phyloP scores from a whole-genome alignment of 2,113 vertebrate genomes.

The Paratilapia polleni region DNA sequence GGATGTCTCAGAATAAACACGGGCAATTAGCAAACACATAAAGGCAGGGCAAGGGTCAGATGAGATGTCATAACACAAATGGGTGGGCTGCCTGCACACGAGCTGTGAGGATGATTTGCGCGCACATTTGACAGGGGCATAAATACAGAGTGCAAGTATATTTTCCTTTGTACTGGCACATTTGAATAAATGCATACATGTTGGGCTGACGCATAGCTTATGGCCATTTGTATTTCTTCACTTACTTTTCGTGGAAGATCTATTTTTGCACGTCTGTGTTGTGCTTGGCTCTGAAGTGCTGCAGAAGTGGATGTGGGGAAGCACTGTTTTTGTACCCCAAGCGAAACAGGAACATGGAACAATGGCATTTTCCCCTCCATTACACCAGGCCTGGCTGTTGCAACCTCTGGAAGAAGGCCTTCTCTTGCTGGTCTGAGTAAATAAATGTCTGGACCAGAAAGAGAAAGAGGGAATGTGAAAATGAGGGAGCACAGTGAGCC shows the following conservation, averaged over 20 bases:
- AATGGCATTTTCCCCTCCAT: slow-evolving; percentile 75
- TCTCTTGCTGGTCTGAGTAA: slow-evolving; percentile 36
- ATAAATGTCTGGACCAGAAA: slow-evolving; percentile 49
- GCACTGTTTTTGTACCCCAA: slow-evolving; percentile 55
- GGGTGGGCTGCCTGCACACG: slow-evolving; percentile 42
- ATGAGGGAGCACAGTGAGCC: slow-evolving; percentile 25
- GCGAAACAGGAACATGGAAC: slow-evolving; percentile 74
- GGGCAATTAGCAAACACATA: slow-evolving; percentile 63
- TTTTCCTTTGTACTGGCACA: slow-evolving; percentile 34
- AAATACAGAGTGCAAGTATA: slow-evolving; percentile 29
- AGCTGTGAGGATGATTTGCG: slow-evolving; percentile 48
- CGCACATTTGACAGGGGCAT: slow-evolving; percentile 28
- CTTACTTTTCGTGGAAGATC: slow-evolving; percentile 52
- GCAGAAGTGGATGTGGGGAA: slow-evolving; percentile 50
- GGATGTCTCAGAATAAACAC: slow-evolving; percentile 67
- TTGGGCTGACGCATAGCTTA: slow-evolving; percentile 33
- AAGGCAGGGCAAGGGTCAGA: slow-evolving; percentile 59
- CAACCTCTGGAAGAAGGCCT: slow-evolving; percentile 52
- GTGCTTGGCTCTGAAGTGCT: slow-evolving; percentile 61
- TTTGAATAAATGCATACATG: slow-evolving; percentile 49
- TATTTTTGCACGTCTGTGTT: slow-evolving; percentile 68
- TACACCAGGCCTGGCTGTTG: slow-evolving; percentile 47
- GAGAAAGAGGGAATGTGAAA: slow-evolving; percentile 40
- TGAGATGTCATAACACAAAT: slow-evolving; percentile 66
- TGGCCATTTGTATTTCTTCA: slow-evolving; percentile 57